Evolutionary conservation across 2,888 invertebrate genomes (phyloP), one percentile per base, ranked within the genome.

Genomic region (Nomada ferruginata): DNA sequence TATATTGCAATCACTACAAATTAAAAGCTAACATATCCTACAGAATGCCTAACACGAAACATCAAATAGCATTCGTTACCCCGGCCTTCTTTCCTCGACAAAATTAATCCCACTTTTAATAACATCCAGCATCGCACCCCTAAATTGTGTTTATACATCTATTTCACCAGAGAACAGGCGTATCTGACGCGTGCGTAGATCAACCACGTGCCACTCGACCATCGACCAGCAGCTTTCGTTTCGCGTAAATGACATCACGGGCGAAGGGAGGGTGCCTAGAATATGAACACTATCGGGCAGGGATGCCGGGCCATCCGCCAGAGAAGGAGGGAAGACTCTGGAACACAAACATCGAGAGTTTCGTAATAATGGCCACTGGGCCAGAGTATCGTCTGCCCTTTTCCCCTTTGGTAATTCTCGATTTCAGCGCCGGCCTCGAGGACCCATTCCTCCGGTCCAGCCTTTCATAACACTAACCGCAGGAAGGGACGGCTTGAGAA

Each of bases 221-320:
- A 86, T 86, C 86, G 87, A 87, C 86, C 85, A 84, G 82, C 61
- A 26, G 69, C 47, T 70, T 80, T 77, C 77, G 82, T 82, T 84
- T 82, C 85, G 82, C 81, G 76, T 77, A 87, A 84, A 80, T 77
- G 80, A 84, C 76, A 71, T 65, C 29, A 13, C 60, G 64, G n/a
- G 42, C 11, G 53, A 44, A 59, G 26, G 65, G 57, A 63, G 57
- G 36, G n/a, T 4, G 53, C 65, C 74, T 29, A 80, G 63, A 73
- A 69, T 72, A 77, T 61, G 79, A 72, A 82, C 70, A 66, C 64
- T 66, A 60, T 71, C 72, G 75, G 68, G 29, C 70, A 55, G 63
- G 71, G 60, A 53, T 26, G 55, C 44, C 57, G 71, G 77, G 72
- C 83, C 20, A 23, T 20, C 20, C 57, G n/a, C 42, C 50, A n/a